phyloP scores from a whole-genome alignment of 2,888 invertebrate species.

The Sesia bembeciformis region DNA sequence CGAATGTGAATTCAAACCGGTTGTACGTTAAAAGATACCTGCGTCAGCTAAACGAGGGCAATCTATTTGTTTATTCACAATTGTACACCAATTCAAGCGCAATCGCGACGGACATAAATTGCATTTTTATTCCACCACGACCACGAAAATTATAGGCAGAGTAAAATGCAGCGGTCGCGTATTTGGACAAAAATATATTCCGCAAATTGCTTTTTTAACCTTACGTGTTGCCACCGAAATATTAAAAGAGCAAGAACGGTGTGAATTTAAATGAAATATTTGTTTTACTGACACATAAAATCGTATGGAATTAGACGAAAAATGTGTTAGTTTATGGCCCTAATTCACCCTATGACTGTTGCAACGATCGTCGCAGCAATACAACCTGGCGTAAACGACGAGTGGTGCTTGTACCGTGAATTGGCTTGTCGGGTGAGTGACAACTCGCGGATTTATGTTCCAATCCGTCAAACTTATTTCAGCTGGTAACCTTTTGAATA shows the following conservation, averaged over 20 bases:
- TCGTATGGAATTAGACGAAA: background rate
- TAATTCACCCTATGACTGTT: background rate
- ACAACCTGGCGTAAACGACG: background rate
- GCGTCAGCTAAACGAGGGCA: slow-evolving; percentile 21
- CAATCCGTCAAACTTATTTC: background rate
- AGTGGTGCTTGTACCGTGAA: background rate
- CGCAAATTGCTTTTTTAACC: background rate
- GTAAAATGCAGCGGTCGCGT: slow-evolving; percentile 34
- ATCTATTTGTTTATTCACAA: slow-evolving; percentile 49
- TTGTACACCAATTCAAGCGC: slow-evolving; percentile 37
- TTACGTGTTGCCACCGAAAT: background rate
- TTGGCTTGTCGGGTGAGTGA: background rate
- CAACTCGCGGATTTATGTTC: background rate
- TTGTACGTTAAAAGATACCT: background rate
- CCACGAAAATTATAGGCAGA: slow-evolving; percentile 42
- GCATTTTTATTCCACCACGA: slow-evolving; percentile 46
- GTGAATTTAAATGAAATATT: background rate
- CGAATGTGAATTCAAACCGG: too few relatives aligned
- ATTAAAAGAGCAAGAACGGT: background rate
- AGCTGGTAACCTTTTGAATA: background rate
- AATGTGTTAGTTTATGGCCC: background rate
- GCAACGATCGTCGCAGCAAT: background rate
- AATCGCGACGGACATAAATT: slow-evolving; percentile 45
- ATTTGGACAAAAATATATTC: slow-evolving; percentile 26
- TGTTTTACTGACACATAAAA: background rate